phyloP scores from a whole-genome alignment of 1,140 invertebrate genomes.

The Holotrichia oblita region DNA sequence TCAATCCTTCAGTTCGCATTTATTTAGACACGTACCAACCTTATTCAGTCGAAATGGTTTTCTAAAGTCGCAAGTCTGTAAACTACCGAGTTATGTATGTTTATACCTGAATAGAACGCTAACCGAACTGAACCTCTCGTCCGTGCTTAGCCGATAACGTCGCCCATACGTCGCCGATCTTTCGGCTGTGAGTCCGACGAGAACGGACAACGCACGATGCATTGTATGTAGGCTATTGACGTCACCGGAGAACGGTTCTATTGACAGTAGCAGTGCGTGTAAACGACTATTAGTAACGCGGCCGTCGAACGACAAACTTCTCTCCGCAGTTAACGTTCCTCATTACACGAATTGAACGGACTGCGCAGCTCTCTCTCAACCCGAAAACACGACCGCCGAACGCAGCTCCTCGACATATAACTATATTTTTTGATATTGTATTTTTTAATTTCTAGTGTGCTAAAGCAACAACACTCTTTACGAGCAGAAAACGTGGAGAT shows the following conservation, averaged over 20 bases:
- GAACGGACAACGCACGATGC: constrained; percentile 26
- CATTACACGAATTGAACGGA: not conserved
- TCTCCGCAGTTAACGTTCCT: not conserved
- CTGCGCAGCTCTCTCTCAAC: constrained; percentile 15
- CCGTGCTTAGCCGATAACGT: too few relatives aligned
- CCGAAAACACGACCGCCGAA: constrained; percentile 20
- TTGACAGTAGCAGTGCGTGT: constrained; percentile 29
- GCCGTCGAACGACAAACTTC: not conserved
- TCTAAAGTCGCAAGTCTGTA: not conserved
- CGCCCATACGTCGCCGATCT: too few relatives aligned
- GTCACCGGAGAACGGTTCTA: constrained; percentile 30
- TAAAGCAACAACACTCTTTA: constrained; percentile 1
- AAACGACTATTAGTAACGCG: constrained; percentile 19
- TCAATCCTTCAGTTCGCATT: not conserved
- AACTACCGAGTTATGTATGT: not conserved
- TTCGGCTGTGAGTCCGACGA: not conserved
- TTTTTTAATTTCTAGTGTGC: constrained; percentile 24
- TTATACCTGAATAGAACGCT: not conserved
- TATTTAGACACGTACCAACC: not conserved
- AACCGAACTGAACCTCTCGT: not conserved
- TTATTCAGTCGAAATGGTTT: not conserved
- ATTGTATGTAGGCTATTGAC: constrained; percentile 31
- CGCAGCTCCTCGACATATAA: not conserved
- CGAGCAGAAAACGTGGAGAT: not conserved
- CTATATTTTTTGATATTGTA: not conserved